Percentiles rank a stretch among this genome's conserved stretches.
phyloP scores from a whole-genome alignment of 1,140 invertebrate species.

The Armadillidium nasatum region DNA sequence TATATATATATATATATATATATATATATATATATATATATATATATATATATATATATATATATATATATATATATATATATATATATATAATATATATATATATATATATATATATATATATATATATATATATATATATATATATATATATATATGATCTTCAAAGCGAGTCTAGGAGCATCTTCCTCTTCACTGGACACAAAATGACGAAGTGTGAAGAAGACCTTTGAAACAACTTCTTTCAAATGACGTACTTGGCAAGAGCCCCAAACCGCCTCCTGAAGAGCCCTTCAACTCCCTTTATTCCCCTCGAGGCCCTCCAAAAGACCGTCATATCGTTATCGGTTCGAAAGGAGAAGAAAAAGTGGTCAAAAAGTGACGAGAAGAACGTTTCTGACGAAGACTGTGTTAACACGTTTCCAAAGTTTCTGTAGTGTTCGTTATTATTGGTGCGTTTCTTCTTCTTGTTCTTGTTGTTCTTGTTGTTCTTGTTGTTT shows the following conservation, averaged over 20 bases:
- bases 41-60: slow-evolving; percentile 20
- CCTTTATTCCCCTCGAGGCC: not conserved
- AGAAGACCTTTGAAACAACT: slow-evolving; percentile 1
- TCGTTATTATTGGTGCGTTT: too few species aligned
- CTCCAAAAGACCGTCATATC: not conserved
- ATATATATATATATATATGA: slow-evolving; percentile 16
- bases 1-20: slow-evolving; percentile 10
- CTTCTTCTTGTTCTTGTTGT: too few species aligned
- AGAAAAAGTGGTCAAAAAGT: slow-evolving; percentile 4
- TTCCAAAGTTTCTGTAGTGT: too few species aligned
- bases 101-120: not conserved
- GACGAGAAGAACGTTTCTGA: not conserved
- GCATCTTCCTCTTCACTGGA: not conserved
- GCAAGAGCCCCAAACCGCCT: not conserved
- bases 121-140: slow-evolving; percentile 12
- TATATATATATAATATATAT: not conserved
- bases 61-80: slow-evolving; percentile 3
- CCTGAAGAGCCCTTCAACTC: slow-evolving; percentile 2
- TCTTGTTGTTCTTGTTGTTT: too few species aligned
- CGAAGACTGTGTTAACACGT: too few species aligned
- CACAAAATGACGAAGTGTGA: not conserved
- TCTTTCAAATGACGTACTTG: not conserved
- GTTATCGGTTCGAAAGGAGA: not conserved
- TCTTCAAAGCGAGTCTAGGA: not conserved
- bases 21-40: not conserved